Base-by-base conservation (phyloP, 2,113 vertebrate species). In the Scophthalmus maximus region DNA sequence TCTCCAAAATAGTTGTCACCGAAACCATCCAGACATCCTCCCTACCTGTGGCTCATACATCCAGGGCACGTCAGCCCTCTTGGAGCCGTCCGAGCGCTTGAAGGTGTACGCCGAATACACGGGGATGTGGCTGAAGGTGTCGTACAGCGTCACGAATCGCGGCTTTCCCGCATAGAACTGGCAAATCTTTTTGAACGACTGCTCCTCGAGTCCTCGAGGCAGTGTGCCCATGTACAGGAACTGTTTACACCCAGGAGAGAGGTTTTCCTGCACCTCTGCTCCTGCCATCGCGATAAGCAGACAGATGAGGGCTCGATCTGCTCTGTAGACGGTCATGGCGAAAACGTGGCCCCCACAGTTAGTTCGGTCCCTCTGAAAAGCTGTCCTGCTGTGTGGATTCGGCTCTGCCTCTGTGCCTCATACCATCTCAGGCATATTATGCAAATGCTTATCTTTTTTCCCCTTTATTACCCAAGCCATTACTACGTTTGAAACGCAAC, bases 21-120 rank as follows among this genome's bases (percentile, higher is more conserved):
- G 10, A 36, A 36, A 12, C 1, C 26, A 51, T 38, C 20, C 17
- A 15, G 5, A 36, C 67, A 15, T 4, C 15, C 23, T 49, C 0
- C 68, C 11, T 84, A 92, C 89, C 88, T 92, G 90, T 18, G 88
- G 88, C 68, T 92, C 90, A 47, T 83, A 90, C 90, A 92, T 92
- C 89, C 90, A 92, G 9, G 89, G 85, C 25, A 83, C 86, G 8
- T 91, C 88, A 0, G 69, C 82, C 71, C 74, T 86, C 63, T 88
- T 88, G 63, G 42, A 68, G 32, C 90, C 90, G 1, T 90, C 88
- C 0, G 89, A 90, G 51, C 85, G 87, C 51, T 91, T 90, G 75
- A 92, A 90, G 29, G 76, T 89, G 78, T 91, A 92, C 0, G 88
- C 91, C 15, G 91, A 91, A 20, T 91, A 92, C 36, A 92, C 66